Evolutionary conservation across 1,140 invertebrate genomes (phyloP), one percentile per base, ranked within the genome.

Genomic region (Pogonomyrmex californicus): DNA sequence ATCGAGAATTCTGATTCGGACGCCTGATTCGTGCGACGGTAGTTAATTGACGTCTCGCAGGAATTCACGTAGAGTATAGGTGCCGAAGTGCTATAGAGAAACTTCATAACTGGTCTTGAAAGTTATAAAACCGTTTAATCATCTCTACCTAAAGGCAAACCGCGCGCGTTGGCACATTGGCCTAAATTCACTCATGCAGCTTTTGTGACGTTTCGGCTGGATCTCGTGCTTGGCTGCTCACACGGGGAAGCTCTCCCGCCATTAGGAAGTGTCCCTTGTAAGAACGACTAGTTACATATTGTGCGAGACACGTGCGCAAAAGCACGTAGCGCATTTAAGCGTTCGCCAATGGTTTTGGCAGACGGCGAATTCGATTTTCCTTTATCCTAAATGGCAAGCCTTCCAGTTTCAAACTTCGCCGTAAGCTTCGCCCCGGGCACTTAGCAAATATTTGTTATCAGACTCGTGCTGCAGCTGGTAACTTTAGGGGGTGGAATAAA

Each of bases 51-150:
- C 10, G 30, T 63, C 30, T 78, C 58, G 36, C 23, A 68, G 54
- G 49, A 4, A 56, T 71, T 68, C 47, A n/a, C 63, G n/a, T 51
- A 68, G 36, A 70, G 47, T 33, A 23, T 56, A 23, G 17, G 30
- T 47, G 63, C n/a, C 58, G 58, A 63, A 47, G 58, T 41, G 47
- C 36, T 47, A 3, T 17, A 9, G 17, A 36, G 30, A 47, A 81
- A 58, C 78, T 81, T 81, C 14, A 71, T 81, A 81, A 81, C 38
- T 71, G 49, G 78, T 70, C 38, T 44, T 44, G 78, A 81, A 81
- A 81, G 78, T 81, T 81, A 71, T 71, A 71, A 81, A 71, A 54
- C 65, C 49, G 51, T 81, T 81, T 81, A 81, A 81, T 81, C 78
- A 58, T 81, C 23, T 56, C 23, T 65, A 33, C 36, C 65, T 36